These are phyloP conservation scores for Crypturellus tataupa DNA, from an alignment of 2,797 vertebrate species.

Conservation along the genomic window DNA sequence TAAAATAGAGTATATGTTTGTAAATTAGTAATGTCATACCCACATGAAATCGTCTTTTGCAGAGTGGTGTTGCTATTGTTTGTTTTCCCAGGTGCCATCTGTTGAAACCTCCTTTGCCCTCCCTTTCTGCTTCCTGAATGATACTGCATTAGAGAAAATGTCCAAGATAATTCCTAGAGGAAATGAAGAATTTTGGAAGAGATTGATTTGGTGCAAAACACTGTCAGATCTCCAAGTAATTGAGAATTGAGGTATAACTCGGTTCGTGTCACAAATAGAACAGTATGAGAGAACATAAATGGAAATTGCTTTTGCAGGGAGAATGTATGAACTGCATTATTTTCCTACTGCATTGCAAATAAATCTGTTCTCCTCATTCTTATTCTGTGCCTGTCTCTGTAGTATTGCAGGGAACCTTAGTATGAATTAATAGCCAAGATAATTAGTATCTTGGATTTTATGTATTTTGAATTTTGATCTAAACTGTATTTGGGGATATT, in stretches of 20 bases:
- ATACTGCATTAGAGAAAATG: conserved; percentile 19
- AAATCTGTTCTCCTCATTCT: neutral
- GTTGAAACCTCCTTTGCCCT: conserved; percentile 20
- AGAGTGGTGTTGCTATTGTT: neutral
- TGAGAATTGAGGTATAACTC: conserved; percentile 13
- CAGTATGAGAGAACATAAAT: neutral
- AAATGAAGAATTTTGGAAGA: conserved; percentile 7
- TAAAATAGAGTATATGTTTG: neutral
- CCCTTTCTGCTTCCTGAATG: conserved; percentile 20
- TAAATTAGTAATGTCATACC: conserved; percentile 22
- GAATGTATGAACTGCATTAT: neutral
- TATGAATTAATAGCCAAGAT: rapidly evolving
- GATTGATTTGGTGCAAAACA: conserved; percentile 6
- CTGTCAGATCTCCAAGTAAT: neutral
- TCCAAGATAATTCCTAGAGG: conserved; percentile 18
- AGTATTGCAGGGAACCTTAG: neutral
- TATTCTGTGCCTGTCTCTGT: neutral
- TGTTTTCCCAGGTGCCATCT: conserved; percentile 10
- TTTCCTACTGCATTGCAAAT: neutral
- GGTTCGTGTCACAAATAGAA: neutral
- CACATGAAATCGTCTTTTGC: neutral
- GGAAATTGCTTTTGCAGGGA: neutral
- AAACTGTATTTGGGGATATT: neutral
- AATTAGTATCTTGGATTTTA: neutral
- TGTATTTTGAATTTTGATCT: neutral